Base-by-base conservation (phyloP, 2,113 vertebrate genomes). In the Cranoglanis bouderius region DNA sequence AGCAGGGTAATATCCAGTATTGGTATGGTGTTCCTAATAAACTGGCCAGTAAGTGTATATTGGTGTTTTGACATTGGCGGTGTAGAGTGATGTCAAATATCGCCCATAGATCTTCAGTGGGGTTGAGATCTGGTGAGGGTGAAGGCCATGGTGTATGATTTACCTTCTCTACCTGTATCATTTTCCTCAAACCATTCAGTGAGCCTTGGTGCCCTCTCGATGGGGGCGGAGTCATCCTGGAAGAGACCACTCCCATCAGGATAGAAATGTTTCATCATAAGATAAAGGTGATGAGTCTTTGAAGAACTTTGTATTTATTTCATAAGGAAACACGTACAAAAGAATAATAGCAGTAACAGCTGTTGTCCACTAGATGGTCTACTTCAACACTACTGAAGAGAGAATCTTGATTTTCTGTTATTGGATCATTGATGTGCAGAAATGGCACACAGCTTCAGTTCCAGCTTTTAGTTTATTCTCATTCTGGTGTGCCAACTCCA, bases 311-410 rank as follows among this genome's bases (percentile, higher is more conserved):
- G 6, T 8, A 55, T 35, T 55, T 29, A 6, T 78, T 29, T 43
- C 1, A 24, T 24, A 63, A 29, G 26, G 26, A 29, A 63, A 63
- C 29, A 63, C 0, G 18, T 59, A 59, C 1, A 51, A 9, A 82
- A 82, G 2, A 24, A 59, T 12, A 38, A n/a, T 3, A 12, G 26
- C 74, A 61, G 18, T 67, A 10, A 55, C 49, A 82, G 16, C 19
- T 81, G 59, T 32, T 89, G 75, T 46, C 88, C 88, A 74, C 88
- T 82, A 89, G 88, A 72, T 86, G 88, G 75, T 53, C 13, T 14
- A 8, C 40, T 29, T 43, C 61, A 49, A 85, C 55, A 59, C 32
- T n/a, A 74, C 49, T 35, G 43, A 85, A 72, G 38, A 67, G 40
- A 78, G 18, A 53, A 29, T 65, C 24, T 78, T 16, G 40, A 53